Base-by-base conservation (phyloP, 2,797 vertebrate genomes). In the Brachyalestes nurse region DNA sequence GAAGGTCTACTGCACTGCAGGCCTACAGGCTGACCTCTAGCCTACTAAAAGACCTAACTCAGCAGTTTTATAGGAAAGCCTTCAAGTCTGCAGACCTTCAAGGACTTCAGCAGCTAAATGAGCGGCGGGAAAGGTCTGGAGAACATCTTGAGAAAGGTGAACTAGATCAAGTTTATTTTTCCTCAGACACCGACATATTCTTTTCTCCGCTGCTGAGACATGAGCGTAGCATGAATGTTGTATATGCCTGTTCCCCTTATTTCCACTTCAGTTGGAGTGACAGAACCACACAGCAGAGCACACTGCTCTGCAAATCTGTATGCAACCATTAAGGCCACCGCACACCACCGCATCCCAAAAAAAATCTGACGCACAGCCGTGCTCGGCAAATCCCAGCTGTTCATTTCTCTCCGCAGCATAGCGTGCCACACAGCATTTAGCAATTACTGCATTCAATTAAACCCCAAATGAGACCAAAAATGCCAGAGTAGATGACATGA, bases 21-120 rank as follows among this genome's bases (percentile, higher is more conserved):
- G 25, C 40, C 65, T 80, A 64, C 51, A 72, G 23, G 10, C 9
- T 80, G 74, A 82, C 70, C 74, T 86, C n/a, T 84, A 64, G 61
- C 77, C 81, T 75, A 86, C 25, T 76, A 67, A 49, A 3, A 17
- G 16, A 4, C 8, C 55, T 64, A 72, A 10, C 10, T 64, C 23
- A n/a, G 64, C 21, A 13, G 1, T 72, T 51, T 49, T 57, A 51
- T 6, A 21, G 40, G 12, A 53, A 21, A 49, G 49, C 19, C 21
- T 14, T 13, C 16, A 45, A 45, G 28, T 28, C 28, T 28, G 28
- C 28, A 28, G 28, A 62, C 21, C 23, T 57, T 19, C 2, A 60
- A 13, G 38, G 1, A 34, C 17, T 75, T 60, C 69, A 62, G 49
- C 58, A 53, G 19, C 47, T 45, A 45, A 47, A 45, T 57, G 6